Evolutionary conservation across 2,113 vertebrate genomes (phyloP).

Genomic region (Barbus barbus): DNA sequence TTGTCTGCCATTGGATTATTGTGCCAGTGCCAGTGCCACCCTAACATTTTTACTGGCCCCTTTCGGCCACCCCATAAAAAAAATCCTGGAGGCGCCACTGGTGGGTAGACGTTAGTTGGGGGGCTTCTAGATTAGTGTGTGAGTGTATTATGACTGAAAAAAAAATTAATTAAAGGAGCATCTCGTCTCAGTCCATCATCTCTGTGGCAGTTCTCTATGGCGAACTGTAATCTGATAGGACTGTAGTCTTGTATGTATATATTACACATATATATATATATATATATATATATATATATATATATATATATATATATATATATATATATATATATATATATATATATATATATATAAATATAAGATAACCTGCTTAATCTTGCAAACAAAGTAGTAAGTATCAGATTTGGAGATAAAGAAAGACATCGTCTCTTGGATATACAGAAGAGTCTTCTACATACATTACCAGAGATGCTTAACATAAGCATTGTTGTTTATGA

Average conservation of each 20-base stretch:
- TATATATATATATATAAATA: background rate
- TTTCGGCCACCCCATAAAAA: no score
- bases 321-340: background rate
- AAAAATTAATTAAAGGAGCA: no score
- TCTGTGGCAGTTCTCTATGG: background rate
- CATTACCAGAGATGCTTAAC: background rate
- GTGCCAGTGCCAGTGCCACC: no score
- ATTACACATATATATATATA: background rate
- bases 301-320: background rate
- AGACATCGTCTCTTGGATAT: background rate
- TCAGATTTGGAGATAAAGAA: background rate
- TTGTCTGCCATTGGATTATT: no score
- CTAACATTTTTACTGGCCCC: no score
- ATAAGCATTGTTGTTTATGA: no score
- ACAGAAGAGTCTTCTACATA: background rate
- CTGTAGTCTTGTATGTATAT: background rate
- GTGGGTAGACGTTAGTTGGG: background rate
- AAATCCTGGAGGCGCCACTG: no score
- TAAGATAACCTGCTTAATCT: background rate
- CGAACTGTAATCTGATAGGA: background rate
- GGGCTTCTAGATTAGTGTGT: background rate
- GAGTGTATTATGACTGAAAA: background rate
- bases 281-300: no score
- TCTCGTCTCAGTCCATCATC: background rate
- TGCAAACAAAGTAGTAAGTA: background rate